phyloP scores from a whole-genome alignment of 2,888 invertebrate species.

The Melanchra persicariae region DNA sequence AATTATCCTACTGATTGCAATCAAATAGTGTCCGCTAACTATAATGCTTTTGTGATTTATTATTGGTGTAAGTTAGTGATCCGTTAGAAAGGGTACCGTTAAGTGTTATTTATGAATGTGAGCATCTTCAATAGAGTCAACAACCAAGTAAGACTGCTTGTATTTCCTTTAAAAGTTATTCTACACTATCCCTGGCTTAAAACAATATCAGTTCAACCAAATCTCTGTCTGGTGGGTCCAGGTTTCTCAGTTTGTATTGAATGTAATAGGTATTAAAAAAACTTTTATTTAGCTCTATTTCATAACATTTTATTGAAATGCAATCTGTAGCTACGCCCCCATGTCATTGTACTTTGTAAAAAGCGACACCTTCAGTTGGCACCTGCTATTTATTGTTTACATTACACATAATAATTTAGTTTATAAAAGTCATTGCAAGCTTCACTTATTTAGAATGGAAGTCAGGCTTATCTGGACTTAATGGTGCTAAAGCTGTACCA shows the following conservation, averaged over 20 bases:
- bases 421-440: background rate
- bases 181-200: background rate
- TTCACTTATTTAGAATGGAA: background rate
- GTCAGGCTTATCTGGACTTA: background rate
- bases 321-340: slow-evolving; percentile 7
- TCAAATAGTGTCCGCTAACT: background rate
- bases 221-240: background rate
- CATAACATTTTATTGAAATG: background rate
- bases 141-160: slow-evolving; percentile 91
- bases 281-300: background rate
- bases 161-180: background rate
- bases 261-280: background rate
- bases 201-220: background rate
- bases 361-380: background rate
- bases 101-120: slow-evolving; percentile 93
- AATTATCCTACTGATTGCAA: background rate
- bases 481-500: background rate
- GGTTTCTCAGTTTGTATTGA: background rate
- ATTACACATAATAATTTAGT: background rate
- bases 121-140: slow-evolving; percentile 95
- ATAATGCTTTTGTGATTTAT: slow-evolving; percentile 50
- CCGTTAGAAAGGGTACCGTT: slow-evolving; percentile 79
- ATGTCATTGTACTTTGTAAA: background rate
- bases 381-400: background rate
- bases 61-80: slow-evolving; percentile 58